Base-by-base conservation (phyloP, 1,140 invertebrate species). In the Teleopsis dalmanni region DNA sequence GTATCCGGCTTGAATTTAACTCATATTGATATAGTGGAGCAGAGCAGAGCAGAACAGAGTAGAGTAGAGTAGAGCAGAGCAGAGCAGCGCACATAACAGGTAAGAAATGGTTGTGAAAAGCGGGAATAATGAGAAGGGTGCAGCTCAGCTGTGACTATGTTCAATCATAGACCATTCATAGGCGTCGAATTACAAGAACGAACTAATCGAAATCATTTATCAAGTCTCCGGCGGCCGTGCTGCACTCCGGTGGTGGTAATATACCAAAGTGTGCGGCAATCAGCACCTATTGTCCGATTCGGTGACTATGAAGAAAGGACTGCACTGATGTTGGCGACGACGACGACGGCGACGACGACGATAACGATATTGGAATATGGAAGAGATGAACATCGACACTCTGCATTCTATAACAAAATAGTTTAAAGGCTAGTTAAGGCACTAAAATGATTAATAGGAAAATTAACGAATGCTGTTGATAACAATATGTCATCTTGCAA, bases 161-260 rank as follows among this genome's bases (percentile, higher is more conserved):
- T 66, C 64, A 66, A 66, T 66, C 64, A 63, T 59, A 64, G 63
- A 56, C 64, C 64, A 66, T 66, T 66, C 66, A 66, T 66, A 66
- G 64, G 64, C 64, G 64, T 66, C 64, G 64, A 62, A 66, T 66
- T 66, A 66, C 64, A 66, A 66, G 64, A 60, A 62, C 63, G 60
- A 63, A 66, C 63, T 66, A 66, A 66, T 66, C 63, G 63, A 66
- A 66, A 66, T 66, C 60, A 66, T 66, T 66, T 66, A 66, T 66
- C 64, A 66, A 64, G 53, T 43, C 33, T 16, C 18, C 8, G 16
- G 16, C 25, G 3, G 3, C 7, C 23, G 3, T 2, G 19, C 10
- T 5, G 23, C 10, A 44, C 16, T 29, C 11, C 33, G 40, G 4
- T 29, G 22, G 29, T 50, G 23, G 35, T 27, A 34, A 23, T 21